A percentile compares a stretch with the other conserved stretches of the same genome.
Evolutionary conservation across 2,797 vertebrate genomes (phyloP).

Genomic region (Neosalanx taihuensis): DNA sequence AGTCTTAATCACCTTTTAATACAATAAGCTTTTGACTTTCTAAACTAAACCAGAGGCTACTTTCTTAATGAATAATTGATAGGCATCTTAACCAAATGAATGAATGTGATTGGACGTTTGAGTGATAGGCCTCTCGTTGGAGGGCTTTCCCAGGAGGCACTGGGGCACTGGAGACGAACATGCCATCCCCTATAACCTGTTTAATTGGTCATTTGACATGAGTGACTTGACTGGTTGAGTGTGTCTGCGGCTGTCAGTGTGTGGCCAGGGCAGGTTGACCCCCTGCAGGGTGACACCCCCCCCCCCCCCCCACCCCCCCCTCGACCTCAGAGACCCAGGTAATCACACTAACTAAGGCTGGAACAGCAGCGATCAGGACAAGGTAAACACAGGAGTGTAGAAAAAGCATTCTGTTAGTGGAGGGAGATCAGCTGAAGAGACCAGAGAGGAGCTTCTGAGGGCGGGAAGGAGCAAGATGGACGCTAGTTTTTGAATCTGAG

Average conservation of each 20-base stretch:
- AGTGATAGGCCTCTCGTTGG: conserved; percentile 72
- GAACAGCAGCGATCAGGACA: conserved; percentile 53
- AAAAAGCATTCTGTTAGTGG: conserved; percentile 47
- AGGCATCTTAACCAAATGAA: conserved; percentile 75
- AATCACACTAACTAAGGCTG: conserved; percentile 65
- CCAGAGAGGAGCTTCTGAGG: background rate
- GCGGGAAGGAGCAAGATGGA: background rate
- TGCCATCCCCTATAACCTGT: conserved; percentile 75
- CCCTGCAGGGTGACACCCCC: too few species aligned
- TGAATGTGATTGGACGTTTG: conserved; percentile 74
- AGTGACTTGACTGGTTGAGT: conserved; percentile 69
- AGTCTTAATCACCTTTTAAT: conserved; percentile 68
- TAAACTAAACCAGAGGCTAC: conserved; percentile 72
- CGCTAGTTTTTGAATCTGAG: background rate
- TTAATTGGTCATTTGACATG: conserved; percentile 81
- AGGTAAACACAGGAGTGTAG: conserved; percentile 33
- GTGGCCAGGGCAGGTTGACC: conserved; percentile 57
- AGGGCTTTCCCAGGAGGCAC: conserved; percentile 70
- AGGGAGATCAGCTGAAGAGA: background rate
- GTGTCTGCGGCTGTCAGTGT: conserved; percentile 33
- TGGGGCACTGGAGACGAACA: conserved; percentile 67
- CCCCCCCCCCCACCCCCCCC: conserved; percentile 64
- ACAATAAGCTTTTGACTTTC: conserved; percentile 66
- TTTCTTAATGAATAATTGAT: conserved; percentile 79
- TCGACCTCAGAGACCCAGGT: conserved; percentile 65